Conservation (phyloP, 1,140 invertebrate genomes). For the Bilobella aurantiaca region DNA sequence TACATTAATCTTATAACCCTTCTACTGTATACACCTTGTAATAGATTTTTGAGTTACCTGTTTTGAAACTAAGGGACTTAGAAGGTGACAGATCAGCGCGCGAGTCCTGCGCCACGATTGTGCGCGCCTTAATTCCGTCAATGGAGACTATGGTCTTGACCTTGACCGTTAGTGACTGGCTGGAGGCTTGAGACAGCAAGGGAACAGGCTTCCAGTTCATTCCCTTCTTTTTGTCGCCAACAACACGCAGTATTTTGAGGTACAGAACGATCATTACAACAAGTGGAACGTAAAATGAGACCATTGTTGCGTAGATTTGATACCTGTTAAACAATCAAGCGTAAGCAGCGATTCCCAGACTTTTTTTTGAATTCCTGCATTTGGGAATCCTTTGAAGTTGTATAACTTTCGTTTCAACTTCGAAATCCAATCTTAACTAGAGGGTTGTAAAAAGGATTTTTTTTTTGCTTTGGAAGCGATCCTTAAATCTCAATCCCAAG, state of each 20-base stretch:
- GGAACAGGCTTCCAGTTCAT: constrained; percentile 38
- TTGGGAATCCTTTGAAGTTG: too few relatives aligned
- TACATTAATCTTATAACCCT: background rate
- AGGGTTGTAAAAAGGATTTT: too few relatives aligned
- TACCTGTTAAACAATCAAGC: constrained; percentile 45
- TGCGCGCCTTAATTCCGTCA: background rate
- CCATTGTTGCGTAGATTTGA: constrained; percentile 80
- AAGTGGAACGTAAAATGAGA: constrained; percentile 80
- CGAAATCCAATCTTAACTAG: too few relatives aligned
- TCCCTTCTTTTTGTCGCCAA: constrained; percentile 39
- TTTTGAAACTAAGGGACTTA: background rate
- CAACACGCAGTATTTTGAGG: constrained; percentile 69
- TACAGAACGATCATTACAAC: constrained; percentile 81
- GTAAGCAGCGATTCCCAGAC: too few relatives aligned
- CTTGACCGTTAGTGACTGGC: background rate
- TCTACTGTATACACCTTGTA: background rate
- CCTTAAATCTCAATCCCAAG: too few relatives aligned
- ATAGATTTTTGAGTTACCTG: background rate
- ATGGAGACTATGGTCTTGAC: background rate
- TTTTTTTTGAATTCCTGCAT: too few relatives aligned
- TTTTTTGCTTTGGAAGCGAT: too few relatives aligned
- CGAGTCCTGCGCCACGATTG: background rate
- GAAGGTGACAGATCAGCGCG: background rate
- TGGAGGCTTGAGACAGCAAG: background rate
- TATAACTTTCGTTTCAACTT: too few relatives aligned